Evolutionary conservation across 2,797 vertebrate species (phyloP).

Genomic region (Melanotaenia boesemani): DNA sequence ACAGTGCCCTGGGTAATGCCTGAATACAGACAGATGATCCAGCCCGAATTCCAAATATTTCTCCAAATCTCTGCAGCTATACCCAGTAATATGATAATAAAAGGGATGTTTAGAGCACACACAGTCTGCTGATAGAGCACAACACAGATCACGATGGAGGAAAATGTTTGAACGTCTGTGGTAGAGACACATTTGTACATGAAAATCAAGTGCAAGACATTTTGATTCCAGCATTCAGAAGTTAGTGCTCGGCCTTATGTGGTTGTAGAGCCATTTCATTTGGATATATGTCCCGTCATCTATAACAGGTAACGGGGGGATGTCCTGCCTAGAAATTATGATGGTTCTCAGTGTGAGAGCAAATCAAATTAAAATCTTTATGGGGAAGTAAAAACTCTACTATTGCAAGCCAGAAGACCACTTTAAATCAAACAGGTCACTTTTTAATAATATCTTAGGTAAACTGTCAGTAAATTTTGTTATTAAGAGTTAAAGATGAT

Average conservation of each 20-base stretch:
- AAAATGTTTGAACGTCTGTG: slow-evolving; percentile 37
- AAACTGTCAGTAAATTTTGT: not conserved
- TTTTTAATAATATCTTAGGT: not conserved
- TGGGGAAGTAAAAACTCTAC: not conserved
- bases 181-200: slow-evolving; percentile 29
- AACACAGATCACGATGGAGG: slow-evolving; percentile 36
- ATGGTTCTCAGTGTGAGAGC: slow-evolving; percentile 8
- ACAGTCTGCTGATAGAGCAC: slow-evolving; percentile 13
- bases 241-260: slow-evolving; percentile 11
- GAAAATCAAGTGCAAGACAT: slow-evolving; percentile 12
- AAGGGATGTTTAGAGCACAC: slow-evolving; percentile 52
- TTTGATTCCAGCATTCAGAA: slow-evolving; percentile 27
- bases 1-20: slow-evolving; percentile 42
- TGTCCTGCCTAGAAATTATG: slow-evolving; percentile 12
- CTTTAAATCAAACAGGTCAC: not conserved
- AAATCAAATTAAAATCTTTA: slow-evolving; percentile 18
- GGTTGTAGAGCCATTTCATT: not conserved
- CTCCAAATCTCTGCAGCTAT: slow-evolving; percentile 59
- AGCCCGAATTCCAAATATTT: slow-evolving; percentile 57
- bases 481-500: not conserved
- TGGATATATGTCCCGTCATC: not conserved
- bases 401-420: not conserved
- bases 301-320: slow-evolving; percentile 1
- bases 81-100: slow-evolving; percentile 56
- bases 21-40: slow-evolving; percentile 62